A percentile compares a stretch with the other conserved stretches of the same genome.
These are phyloP conservation scores for chimpanzee (Pan troglodytes) DNA, from an alignment of 2,113 vertebrate genomes.

Conservation along the genomic window DNA sequence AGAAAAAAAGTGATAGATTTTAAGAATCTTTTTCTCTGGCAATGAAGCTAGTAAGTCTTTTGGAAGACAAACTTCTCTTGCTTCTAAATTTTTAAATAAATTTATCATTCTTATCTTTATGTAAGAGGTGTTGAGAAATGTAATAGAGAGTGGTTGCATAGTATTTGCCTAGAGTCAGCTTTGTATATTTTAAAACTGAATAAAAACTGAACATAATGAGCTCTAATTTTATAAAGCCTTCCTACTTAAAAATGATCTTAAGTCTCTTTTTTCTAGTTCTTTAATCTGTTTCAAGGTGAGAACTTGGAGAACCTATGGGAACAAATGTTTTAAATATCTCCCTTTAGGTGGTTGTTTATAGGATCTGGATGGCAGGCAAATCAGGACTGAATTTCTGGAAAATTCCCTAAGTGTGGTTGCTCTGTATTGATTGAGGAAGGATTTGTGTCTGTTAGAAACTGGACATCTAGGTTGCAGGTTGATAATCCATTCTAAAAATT, in stretches of 20 bases:
- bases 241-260: neutral
- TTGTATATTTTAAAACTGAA: slow-evolving; percentile 26
- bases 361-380: neutral
- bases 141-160: neutral
- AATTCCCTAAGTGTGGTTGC: neutral
- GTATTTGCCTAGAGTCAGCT: neutral
- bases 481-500: slow-evolving; percentile 3
- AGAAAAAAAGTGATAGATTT: neutral
- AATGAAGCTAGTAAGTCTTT: neutral
- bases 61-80: neutral
- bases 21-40: slow-evolving; percentile 19
- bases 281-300: neutral
- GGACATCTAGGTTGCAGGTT: neutral
- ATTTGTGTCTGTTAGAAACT: neutral
- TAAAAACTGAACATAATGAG: neutral
- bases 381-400: slow-evolving; percentile 23
- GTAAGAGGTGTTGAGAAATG: neutral
- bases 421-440: neutral
- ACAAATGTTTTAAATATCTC: neutral
- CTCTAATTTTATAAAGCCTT: neutral
- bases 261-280: neutral
- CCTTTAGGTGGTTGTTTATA: neutral
- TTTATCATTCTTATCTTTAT: neutral
- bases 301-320: neutral
- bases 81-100: slow-evolving; percentile 3